phyloP scores from a whole-genome alignment of 2,797 vertebrate species.

The Leptatherina wallacei region DNA sequence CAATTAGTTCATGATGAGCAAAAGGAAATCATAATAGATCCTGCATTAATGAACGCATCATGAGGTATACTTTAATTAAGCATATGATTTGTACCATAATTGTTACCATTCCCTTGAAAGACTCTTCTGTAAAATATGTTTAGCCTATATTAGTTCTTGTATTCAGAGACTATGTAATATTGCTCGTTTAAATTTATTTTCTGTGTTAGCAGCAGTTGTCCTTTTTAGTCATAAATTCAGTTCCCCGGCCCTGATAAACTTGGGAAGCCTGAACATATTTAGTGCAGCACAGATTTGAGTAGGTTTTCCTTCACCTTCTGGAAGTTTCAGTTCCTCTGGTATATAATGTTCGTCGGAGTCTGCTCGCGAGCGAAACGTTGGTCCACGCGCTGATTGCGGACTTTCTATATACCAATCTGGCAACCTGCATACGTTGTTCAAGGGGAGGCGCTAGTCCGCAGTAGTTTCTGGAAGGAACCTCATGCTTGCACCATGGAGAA shows the following conservation, averaged over 20 bases:
- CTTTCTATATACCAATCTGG: constrained; percentile 53
- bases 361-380: neutral
- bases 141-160: too few relatives aligned
- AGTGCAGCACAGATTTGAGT: neutral
- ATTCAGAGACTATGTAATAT: too few relatives aligned
- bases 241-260: neutral
- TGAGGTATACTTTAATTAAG: too few relatives aligned
- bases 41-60: too few relatives aligned
- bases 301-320: constrained; percentile 26
- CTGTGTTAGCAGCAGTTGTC: neutral
- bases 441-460: constrained; percentile 77
- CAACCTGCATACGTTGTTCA: constrained; percentile 59
- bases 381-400: constrained; percentile 2
- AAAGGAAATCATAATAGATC: too few relatives aligned
- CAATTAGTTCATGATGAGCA: too few relatives aligned
- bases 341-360: neutral
- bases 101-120: too few relatives aligned
- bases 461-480: constrained; percentile 88
- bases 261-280: too few relatives aligned
- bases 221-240: neutral
- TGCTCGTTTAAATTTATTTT: too few relatives aligned
- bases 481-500: constrained; percentile 86
- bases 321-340: constrained; percentile 32
- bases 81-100: too few relatives aligned
- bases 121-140: too few relatives aligned